Conservation (phyloP, 2,888 invertebrate genomes). For the Xestoiulus laeticollis region DNA sequence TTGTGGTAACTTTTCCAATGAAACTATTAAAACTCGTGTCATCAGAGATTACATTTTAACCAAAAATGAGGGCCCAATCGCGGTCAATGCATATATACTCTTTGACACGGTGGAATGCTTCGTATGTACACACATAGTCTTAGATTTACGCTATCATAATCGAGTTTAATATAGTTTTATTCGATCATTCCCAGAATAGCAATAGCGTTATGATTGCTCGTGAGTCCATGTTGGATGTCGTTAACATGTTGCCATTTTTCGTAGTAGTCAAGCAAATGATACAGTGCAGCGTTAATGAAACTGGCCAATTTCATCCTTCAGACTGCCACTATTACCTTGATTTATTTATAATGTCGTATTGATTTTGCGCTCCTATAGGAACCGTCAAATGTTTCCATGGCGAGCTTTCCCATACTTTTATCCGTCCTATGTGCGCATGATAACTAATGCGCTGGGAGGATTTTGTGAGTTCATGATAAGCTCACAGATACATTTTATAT, state of each 20-base stretch:
- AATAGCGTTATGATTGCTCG: conserved; percentile 2
- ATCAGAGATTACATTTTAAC: neutral
- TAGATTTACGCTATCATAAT: neutral
- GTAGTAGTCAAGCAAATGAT: conserved; percentile 27
- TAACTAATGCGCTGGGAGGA: neutral
- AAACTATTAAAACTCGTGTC: neutral
- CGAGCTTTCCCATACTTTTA: neutral
- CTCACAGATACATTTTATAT: neutral
- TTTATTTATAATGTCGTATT: conserved; percentile 34
- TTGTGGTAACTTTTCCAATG: no score
- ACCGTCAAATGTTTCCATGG: conserved; percentile 30
- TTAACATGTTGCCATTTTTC: conserved; percentile 35
- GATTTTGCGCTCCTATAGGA: conserved; percentile 12
- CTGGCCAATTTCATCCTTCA: conserved; percentile 41
- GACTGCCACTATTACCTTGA: conserved; percentile 41
- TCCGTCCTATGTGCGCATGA: neutral
- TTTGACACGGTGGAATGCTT: neutral
- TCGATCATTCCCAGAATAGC: neutral
- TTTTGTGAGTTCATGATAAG: neutral
- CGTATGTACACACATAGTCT: neutral
- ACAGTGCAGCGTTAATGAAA: conserved; percentile 39
- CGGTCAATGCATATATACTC: neutral
- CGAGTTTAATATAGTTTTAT: conserved; percentile 11
- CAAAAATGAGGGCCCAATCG: neutral
- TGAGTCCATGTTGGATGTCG: conserved; percentile 35